Conservation (phyloP, 2,113 vertebrate species). For the Hemichromis elongatus region DNA sequence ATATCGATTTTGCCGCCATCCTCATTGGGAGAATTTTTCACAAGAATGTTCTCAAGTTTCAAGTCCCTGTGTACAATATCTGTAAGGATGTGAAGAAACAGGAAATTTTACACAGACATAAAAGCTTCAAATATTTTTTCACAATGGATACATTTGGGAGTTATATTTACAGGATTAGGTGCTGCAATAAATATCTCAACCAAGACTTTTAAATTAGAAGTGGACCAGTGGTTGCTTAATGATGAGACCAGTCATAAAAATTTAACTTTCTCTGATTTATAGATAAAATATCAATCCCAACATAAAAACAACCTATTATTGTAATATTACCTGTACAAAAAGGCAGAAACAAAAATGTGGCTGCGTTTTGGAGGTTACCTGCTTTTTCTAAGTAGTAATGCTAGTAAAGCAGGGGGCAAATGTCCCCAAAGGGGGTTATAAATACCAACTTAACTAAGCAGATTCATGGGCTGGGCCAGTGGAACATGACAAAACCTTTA, state of each 20-base stretch:
- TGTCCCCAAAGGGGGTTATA: not conserved
- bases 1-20: slow-evolving; percentile 78
- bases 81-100: slow-evolving; percentile 62
- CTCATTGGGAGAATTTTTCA: slow-evolving; percentile 78
- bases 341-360: not conserved
- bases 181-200: not conserved
- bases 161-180: not conserved
- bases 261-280: not conserved
- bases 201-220: accelerated
- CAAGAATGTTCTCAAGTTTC: slow-evolving; percentile 89
- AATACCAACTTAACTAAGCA: not conserved
- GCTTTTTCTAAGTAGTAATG: not conserved
- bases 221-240: not conserved
- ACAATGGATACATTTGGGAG: not conserved
- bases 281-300: not conserved
- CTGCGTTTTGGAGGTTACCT: not conserved
- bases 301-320: not conserved
- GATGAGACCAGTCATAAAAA: not conserved
- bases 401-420: not conserved
- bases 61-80: slow-evolving; percentile 83
- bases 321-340: not conserved
- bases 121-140: not conserved
- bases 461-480: not conserved
- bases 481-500: not conserved
- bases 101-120: not conserved